Evolutionary conservation across 2,113 vertebrate species (phyloP).

Genomic region (Oreotrochilus melanogaster): DNA sequence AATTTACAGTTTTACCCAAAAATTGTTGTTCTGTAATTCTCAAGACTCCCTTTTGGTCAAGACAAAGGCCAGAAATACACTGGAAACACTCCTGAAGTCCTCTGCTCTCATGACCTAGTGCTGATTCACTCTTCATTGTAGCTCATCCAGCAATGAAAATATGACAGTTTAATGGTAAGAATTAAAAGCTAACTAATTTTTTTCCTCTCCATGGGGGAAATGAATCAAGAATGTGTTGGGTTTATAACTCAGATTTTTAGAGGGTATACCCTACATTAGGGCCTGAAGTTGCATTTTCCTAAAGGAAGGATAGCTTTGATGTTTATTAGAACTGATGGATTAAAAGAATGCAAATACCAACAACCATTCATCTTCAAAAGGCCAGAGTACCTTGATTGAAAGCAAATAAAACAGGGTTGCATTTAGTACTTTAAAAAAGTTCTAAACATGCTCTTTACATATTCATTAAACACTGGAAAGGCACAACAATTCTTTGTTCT

Average conservation of each 20-base stretch:
- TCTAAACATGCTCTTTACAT: neutral
- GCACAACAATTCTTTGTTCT: neutral
- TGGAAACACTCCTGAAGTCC: neutral
- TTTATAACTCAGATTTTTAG: neutral
- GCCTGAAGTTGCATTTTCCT: neutral
- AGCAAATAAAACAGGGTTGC: neutral
- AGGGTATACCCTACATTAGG: neutral
- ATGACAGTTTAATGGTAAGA: neutral
- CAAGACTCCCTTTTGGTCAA: neutral
- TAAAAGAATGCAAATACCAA: neutral
- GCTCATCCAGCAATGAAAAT: neutral
- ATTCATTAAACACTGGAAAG: neutral
- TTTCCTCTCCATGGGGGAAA: neutral
- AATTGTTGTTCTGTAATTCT: neutral
- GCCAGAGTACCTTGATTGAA: neutral
- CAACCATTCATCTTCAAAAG: neutral
- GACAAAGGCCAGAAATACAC: neutral
- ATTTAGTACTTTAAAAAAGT: neutral
- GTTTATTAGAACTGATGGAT: neutral
- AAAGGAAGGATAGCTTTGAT: neutral
- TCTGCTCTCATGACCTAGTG: neutral
- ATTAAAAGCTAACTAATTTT: neutral
- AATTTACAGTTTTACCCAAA: neutral
- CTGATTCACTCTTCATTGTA: neutral
- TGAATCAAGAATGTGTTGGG: neutral